phyloP scores from a whole-genome alignment of 1,140 invertebrate species.

The Drosophila rufa region DNA sequence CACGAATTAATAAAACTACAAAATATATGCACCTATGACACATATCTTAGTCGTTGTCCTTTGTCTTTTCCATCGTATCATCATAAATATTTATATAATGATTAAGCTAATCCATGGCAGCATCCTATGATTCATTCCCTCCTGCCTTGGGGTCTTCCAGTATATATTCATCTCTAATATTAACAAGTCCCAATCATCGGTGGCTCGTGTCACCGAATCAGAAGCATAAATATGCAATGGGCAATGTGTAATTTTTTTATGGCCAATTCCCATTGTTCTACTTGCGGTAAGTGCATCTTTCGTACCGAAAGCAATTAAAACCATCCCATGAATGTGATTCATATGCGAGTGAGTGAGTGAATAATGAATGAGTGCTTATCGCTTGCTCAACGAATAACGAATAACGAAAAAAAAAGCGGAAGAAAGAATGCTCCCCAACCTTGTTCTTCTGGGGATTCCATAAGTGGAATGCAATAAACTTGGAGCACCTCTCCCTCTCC shows the following conservation, averaged over 20 bases:
- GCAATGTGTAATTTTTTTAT: constrained; percentile 13
- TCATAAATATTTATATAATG: constrained; percentile 13
- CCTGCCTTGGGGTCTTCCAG: not conserved
- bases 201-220: constrained; percentile 11
- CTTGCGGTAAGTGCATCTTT: constrained; percentile 45
- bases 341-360: constrained; percentile 41
- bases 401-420: constrained; percentile 6
- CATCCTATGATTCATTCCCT: constrained; percentile 1
- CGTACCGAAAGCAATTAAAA: constrained; percentile 38
- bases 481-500: constrained; percentile 17
- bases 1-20: not conserved
- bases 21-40: constrained; percentile 1
- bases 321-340: constrained; percentile 45
- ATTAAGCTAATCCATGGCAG: constrained; percentile 9
- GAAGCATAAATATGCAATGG: constrained; percentile 29
- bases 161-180: not conserved
- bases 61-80: not conserved
- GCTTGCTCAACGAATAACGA: constrained; percentile 31
- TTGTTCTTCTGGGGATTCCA: constrained; percentile 29
- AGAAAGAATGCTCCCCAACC: constrained; percentile 14
- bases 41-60: not conserved
- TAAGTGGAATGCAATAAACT: constrained; percentile 78
- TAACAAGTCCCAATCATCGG: constrained; percentile 1
- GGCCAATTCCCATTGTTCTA: constrained; percentile 26
- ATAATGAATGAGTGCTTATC: constrained; percentile 53